These are phyloP conservation scores for Myrmecophaga tridactyla DNA, from an alignment of 2,113 vertebrate species.

Conservation along the genomic window DNA sequence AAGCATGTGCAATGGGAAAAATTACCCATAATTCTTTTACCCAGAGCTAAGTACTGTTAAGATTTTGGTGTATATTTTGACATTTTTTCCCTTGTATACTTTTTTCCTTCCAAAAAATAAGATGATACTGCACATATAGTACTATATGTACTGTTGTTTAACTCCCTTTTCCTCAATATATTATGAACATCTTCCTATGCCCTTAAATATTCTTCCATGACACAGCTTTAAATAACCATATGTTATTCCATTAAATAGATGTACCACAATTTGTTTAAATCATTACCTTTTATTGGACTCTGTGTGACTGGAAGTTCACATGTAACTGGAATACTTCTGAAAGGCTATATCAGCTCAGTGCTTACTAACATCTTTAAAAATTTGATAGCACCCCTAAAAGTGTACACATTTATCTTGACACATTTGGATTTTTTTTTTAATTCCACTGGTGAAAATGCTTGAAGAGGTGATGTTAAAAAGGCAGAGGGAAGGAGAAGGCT, in stretches of 20 bases:
- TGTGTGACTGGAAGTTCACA: background rate
- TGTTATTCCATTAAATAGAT: background rate
- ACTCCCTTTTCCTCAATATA: background rate
- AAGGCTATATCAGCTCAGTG: background rate
- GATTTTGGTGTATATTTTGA: background rate
- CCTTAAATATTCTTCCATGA: conserved; percentile 26
- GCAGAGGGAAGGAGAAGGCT: background rate
- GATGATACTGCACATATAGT: background rate
- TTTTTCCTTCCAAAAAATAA: background rate
- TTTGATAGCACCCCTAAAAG: background rate
- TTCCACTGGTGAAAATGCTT: background rate
- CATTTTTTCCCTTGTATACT: background rate
- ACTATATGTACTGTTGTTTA: background rate
- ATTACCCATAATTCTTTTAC: background rate
- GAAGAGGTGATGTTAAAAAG: background rate
- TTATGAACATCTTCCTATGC: background rate
- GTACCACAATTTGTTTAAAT: background rate
- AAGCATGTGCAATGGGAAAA: background rate
- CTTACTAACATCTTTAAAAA: background rate
- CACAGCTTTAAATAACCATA: background rate
- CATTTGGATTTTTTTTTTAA: background rate
- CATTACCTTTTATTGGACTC: background rate
- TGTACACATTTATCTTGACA: background rate
- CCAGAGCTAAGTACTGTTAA: background rate
- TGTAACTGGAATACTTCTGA: background rate